These are phyloP conservation scores for Leptinotarsa texana DNA, from an alignment of 1,140 invertebrate species.

Conservation along the genomic window DNA sequence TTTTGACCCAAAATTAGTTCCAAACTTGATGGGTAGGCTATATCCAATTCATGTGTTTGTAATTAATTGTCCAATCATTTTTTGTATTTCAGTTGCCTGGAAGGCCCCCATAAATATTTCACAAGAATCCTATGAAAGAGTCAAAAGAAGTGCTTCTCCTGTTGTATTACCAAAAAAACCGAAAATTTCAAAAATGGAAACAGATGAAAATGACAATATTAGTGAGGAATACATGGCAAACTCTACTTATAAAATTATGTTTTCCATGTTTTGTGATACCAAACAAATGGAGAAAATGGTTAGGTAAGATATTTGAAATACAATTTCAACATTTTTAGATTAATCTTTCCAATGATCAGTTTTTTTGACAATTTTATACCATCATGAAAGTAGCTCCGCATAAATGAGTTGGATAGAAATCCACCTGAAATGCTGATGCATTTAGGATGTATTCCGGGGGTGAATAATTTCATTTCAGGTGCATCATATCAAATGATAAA, in stretches of 20 bases:
- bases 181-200: slow-evolving; percentile 54
- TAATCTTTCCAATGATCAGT: too few species aligned
- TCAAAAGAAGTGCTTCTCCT: slow-evolving; percentile 61
- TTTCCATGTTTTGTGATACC: slow-evolving; percentile 54
- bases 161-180: slow-evolving; percentile 56
- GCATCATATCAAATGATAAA: too few species aligned
- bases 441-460: too few species aligned
- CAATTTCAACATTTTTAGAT: too few species aligned
- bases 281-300: slow-evolving; percentile 53
- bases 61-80: background rate
- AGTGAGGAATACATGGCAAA: slow-evolving; percentile 54
- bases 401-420: too few species aligned
- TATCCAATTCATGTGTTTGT: slow-evolving; percentile 14
- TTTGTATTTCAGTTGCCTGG: slow-evolving; percentile 75
- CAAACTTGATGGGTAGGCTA: slow-evolving; percentile 86
- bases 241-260: slow-evolving; percentile 61
- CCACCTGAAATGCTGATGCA: too few species aligned
- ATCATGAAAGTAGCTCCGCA: too few species aligned
- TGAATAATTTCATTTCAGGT: too few species aligned
- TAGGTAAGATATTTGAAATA: slow-evolving; percentile 46
- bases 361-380: too few species aligned
- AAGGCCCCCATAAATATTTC: slow-evolving; percentile 87
- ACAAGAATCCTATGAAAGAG: slow-evolving; percentile 81
- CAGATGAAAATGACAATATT: slow-evolving; percentile 47
- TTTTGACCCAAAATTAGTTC: slow-evolving; percentile 83